Evolutionary conservation across 1,140 invertebrate genomes (phyloP), one percentile per base, ranked within the genome.

Genomic region (Drosophila leontia): DNA sequence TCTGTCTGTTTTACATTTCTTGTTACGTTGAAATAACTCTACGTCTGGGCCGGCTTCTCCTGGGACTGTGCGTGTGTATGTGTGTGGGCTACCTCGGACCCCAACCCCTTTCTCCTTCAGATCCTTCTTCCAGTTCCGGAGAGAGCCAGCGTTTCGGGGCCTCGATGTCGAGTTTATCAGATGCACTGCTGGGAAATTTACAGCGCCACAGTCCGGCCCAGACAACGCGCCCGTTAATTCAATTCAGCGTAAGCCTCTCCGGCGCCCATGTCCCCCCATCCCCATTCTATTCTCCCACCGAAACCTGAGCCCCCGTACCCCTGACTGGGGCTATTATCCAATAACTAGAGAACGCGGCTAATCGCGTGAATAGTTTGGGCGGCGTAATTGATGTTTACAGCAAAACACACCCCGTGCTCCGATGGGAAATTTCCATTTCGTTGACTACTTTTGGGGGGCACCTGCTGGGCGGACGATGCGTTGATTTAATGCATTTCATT

Each of bases 401-500:
- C 50, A 50, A 57, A 48, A 32, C 64, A 51, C 58, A 26, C 35
- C 29, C 8, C 23, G 15, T 17, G 19, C 63, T 26, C 59, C 50
- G 48, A 35, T 64, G 32, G 72, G 42, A 59, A 80, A 85, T 88
- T 81, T 84, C 56, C 78, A 90, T 90, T 90, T 79, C 75, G 68
- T 85, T 81, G 85, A 69, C 78, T 79, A 72, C 75, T 82, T 90
- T 90, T 75, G 51, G 62, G 69, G 69, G 74, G 37, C 55, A 63
- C 78, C 68, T 78, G 79, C 77, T 75, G 75, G 74, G 82, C 61
- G 51, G 48, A 82, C 85, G 85, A 90, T 90, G 83, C 85, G 60
- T 90, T 90, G 85, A 85, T 90, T 88, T 88, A 88, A 90, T 88
- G 85, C 82, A 90, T 88, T 88, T 90, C 85, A 90, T 88, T 85